These are phyloP conservation scores for Petaurus breviceps DNA, from an alignment of 2,113 vertebrate genomes.

Conservation along the genomic window DNA sequence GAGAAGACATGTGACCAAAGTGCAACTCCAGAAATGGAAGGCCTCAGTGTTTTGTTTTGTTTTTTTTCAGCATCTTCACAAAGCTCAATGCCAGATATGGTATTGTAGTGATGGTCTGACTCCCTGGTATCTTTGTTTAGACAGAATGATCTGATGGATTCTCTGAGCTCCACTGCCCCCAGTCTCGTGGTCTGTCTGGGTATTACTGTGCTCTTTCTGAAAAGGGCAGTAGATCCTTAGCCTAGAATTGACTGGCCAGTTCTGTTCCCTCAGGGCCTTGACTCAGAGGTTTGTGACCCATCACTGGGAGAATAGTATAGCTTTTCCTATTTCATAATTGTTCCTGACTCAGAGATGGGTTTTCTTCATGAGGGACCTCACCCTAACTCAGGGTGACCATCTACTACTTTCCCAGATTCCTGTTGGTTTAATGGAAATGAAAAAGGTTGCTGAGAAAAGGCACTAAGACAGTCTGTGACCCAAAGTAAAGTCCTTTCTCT, in stretches of 20 bases:
- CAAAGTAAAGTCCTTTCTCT: not conserved
- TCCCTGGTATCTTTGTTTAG: not conserved
- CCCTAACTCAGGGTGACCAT: not conserved
- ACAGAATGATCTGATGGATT: not conserved
- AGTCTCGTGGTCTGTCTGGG: not conserved
- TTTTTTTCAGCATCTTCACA: not conserved
- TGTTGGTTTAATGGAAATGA: not conserved
- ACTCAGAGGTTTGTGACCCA: not conserved
- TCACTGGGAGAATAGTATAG: not conserved
- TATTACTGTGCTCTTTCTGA: not conserved
- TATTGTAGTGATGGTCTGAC: not conserved
- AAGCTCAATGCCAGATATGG: not conserved
- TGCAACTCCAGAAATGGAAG: not conserved
- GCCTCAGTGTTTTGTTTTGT: not conserved
- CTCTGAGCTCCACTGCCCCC: not conserved
- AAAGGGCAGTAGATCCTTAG: not conserved
- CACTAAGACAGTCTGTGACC: not conserved
- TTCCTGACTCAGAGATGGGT: not conserved
- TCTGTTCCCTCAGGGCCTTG: not conserved
- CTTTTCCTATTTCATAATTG: not conserved
- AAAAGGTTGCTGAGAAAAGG: not conserved
- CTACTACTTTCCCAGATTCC: not conserved
- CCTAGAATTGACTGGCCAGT: not conserved
- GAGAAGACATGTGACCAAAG: not conserved
- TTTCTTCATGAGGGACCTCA: not conserved